Evolutionary conservation across 2,888 invertebrate genomes (phyloP).

Genomic region (Melanostoma mellinum): DNA sequence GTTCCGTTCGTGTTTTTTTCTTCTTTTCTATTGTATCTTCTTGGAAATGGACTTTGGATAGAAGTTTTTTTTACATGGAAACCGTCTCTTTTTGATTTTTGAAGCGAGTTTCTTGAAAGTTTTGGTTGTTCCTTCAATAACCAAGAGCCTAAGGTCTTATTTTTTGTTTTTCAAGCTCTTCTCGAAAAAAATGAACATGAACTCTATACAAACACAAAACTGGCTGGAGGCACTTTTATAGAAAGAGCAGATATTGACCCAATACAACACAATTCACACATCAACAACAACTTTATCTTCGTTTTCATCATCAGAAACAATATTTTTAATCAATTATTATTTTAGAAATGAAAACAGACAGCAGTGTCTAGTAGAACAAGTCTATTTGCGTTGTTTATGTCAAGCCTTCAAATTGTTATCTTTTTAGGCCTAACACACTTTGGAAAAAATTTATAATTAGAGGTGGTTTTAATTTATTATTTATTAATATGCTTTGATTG

Average conservation of each 20-base stretch:
- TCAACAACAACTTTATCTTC: no score
- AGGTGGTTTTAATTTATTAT: no score
- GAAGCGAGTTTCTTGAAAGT: constrained; percentile 18
- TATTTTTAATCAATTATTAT: not conserved
- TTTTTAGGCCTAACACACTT: not conserved
- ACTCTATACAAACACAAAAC: no score
- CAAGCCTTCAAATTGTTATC: constrained; percentile 40
- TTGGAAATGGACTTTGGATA: constrained; percentile 39
- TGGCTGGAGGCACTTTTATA: no score
- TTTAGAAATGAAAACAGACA: not conserved
- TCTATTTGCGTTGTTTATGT: not conserved
- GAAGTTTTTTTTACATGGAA: constrained; percentile 35
- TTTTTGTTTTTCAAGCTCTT: not conserved
- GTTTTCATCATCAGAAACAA: not conserved
- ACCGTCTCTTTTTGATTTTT: constrained; percentile 17
- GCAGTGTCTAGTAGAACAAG: constrained; percentile 5
- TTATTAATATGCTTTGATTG: no score
- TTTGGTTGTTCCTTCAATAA: not conserved
- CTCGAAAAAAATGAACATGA: no score
- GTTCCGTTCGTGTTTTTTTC: constrained; percentile 27
- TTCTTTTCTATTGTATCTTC: constrained; percentile 42
- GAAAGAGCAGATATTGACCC: no score
- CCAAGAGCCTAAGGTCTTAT: not conserved
- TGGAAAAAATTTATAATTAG: no score
- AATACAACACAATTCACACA: no score